These are phyloP conservation scores for Triplophysa bombifrons DNA, from an alignment of 2,797 vertebrate genomes.

Conservation along the genomic window DNA sequence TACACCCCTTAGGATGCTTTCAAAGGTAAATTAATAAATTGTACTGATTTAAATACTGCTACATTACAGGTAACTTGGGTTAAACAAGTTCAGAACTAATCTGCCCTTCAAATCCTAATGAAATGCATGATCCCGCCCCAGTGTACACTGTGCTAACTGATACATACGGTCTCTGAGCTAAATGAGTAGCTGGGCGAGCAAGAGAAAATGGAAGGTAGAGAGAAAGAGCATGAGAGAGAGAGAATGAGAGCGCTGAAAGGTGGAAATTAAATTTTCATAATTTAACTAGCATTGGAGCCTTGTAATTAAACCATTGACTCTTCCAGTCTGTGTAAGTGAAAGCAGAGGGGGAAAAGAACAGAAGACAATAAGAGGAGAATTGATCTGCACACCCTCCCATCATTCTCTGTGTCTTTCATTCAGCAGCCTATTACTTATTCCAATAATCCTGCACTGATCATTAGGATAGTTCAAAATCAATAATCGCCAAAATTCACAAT, in stretches of 20 bases:
- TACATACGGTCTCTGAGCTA: slow-evolving; percentile 16
- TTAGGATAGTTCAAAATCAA: no score
- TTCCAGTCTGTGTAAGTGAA: slow-evolving; percentile 36
- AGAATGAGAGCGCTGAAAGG: slow-evolving; percentile 30
- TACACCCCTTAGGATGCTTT: slow-evolving; percentile 8
- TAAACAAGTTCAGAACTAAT: slow-evolving; percentile 12
- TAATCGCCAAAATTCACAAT: not conserved
- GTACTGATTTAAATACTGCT: not conserved
- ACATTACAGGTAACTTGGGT: not conserved
- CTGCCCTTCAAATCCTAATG: slow-evolving; percentile 28
- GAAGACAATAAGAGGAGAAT: slow-evolving; percentile 34
- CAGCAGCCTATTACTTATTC: slow-evolving; percentile 17
- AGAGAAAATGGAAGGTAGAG: slow-evolving; percentile 24
- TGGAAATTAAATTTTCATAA: slow-evolving; percentile 53
- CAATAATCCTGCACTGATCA: slow-evolving; percentile 2
- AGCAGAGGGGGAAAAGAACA: slow-evolving; percentile 16
- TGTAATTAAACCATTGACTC: slow-evolving; percentile 57
- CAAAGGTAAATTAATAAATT: slow-evolving; percentile 5
- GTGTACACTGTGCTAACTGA: slow-evolving; percentile 19
- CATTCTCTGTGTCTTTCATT: slow-evolving; percentile 24
- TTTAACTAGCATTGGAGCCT: slow-evolving; percentile 56
- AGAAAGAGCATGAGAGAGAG: not conserved
- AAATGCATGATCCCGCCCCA: slow-evolving; percentile 11
- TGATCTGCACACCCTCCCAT: slow-evolving; percentile 8
- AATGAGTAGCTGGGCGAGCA: slow-evolving; percentile 11